phyloP scores from a whole-genome alignment of 2,888 invertebrate species.

The Orchesella flavescens region DNA sequence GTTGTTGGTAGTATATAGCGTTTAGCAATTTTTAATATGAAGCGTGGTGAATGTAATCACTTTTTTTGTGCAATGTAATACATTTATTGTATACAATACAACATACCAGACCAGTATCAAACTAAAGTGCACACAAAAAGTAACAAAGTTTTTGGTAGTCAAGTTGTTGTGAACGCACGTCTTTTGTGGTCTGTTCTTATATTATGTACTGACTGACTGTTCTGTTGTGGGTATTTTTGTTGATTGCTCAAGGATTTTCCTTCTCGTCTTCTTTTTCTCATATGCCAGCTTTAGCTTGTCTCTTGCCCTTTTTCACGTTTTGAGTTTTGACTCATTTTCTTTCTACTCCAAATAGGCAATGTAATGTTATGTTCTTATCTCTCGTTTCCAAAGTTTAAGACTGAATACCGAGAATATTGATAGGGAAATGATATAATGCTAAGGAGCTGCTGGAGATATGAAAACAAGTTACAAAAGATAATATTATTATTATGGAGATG shows the following conservation, averaged over 20 bases:
- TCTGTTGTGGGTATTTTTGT: background rate
- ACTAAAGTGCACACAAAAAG: background rate
- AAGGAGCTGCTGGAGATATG: too few species aligned
- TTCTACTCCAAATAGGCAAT: background rate
- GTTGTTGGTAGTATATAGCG: too few species aligned
- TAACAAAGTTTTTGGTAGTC: background rate
- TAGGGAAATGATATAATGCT: background rate
- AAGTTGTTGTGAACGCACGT: too few species aligned
- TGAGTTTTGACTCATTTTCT: background rate
- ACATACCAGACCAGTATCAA: background rate
- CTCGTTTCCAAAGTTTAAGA: background rate
- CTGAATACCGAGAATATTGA: background rate
- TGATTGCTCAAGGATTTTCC: constrained; percentile 33
- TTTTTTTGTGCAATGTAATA: background rate
- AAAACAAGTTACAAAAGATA: too few species aligned
- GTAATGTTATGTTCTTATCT: background rate
- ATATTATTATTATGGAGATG: too few species aligned
- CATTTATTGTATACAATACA: too few species aligned
- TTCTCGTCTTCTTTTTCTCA: background rate
- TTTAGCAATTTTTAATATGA: background rate
- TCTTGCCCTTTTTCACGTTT: background rate
- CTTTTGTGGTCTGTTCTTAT: background rate
- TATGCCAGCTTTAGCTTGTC: background rate
- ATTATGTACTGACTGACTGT: background rate
- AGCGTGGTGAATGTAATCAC: constrained; percentile 4